Evolutionary conservation across 2,888 invertebrate genomes (phyloP).

Genomic region (Drosophila infuscata): DNA sequence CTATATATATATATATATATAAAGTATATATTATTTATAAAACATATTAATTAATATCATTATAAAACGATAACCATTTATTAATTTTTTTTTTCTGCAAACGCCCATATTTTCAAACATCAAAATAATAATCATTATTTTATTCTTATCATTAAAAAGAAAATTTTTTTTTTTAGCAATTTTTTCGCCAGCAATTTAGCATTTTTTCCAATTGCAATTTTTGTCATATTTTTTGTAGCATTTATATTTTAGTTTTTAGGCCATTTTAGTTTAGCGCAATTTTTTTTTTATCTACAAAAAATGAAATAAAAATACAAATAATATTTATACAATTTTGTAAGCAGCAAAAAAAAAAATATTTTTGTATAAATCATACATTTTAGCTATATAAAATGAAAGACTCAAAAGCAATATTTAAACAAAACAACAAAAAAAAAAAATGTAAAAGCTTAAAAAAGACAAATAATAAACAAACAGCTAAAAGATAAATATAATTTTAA

Average conservation of each 20-base stretch:
- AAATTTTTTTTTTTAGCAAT: constrained; percentile 61
- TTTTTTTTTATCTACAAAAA: constrained; percentile 60
- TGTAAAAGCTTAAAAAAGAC: constrained; percentile 27
- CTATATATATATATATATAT: constrained; percentile 26
- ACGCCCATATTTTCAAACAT: constrained; percentile 14
- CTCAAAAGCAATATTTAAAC: constrained; percentile 79
- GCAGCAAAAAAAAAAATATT: constrained; percentile 24
- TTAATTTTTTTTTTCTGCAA: constrained; percentile 8
- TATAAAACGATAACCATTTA: constrained; percentile 28
- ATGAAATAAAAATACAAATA: constrained; percentile 30
- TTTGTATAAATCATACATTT: constrained; percentile 23
- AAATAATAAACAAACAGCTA: constrained; percentile 25
- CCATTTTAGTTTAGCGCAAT: constrained; percentile 73
- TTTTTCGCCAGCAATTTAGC: constrained; percentile 64
- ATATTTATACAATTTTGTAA: constrained; percentile 57
- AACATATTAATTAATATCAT: constrained; percentile 33
- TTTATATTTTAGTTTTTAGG: constrained; percentile 67
- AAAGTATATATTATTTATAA: constrained; percentile 5
- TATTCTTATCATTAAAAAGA: neutral
- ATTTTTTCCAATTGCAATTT: constrained; percentile 49
- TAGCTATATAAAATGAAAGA: constrained; percentile 72
- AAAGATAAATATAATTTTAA: constrained; percentile 24
- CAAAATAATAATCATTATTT: constrained; percentile 16
- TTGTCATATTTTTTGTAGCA: constrained; percentile 72
- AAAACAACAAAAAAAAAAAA: constrained; percentile 13